phyloP scores from a whole-genome alignment of 2,888 invertebrate genomes.

The Gibbula magus region DNA sequence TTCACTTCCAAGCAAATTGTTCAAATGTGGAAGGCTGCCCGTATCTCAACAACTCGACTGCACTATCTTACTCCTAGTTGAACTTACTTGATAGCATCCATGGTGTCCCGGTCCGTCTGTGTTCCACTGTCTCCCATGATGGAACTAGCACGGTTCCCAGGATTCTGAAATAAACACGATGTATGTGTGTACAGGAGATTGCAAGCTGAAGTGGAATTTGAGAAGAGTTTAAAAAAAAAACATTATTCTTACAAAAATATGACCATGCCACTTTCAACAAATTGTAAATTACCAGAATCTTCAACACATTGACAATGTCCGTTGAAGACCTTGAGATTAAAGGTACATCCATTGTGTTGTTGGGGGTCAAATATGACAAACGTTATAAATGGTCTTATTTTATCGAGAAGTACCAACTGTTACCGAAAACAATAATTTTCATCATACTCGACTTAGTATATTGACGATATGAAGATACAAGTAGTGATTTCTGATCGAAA shows the following conservation, averaged over 20 bases:
- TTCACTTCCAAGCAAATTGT: too few species aligned
- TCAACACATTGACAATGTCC: not conserved
- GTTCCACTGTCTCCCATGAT: conserved; percentile 25
- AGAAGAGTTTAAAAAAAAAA: not conserved
- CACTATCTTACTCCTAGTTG: not conserved
- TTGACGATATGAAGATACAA: too few species aligned
- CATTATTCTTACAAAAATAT: not conserved
- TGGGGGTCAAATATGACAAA: too few species aligned
- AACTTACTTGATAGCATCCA: conserved; percentile 46
- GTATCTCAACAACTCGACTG: too few species aligned
- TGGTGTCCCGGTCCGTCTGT: conserved; percentile 37
- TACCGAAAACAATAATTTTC: too few species aligned
- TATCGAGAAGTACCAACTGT: too few species aligned
- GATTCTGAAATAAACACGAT: conserved; percentile 30
- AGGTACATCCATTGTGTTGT: too few species aligned
- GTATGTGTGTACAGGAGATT: not conserved
- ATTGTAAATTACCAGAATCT: not conserved
- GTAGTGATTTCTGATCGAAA: too few species aligned
- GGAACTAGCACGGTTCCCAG: conserved; percentile 22
- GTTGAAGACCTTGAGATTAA: not conserved
- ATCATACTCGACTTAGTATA: too few species aligned
- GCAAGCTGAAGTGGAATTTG: not conserved
- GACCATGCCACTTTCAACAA: not conserved
- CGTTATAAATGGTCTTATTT: too few species aligned
- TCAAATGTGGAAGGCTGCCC: too few species aligned